Evolutionary conservation across 2,113 vertebrate species (phyloP).

Genomic region (Seriola dumerili): DNA sequence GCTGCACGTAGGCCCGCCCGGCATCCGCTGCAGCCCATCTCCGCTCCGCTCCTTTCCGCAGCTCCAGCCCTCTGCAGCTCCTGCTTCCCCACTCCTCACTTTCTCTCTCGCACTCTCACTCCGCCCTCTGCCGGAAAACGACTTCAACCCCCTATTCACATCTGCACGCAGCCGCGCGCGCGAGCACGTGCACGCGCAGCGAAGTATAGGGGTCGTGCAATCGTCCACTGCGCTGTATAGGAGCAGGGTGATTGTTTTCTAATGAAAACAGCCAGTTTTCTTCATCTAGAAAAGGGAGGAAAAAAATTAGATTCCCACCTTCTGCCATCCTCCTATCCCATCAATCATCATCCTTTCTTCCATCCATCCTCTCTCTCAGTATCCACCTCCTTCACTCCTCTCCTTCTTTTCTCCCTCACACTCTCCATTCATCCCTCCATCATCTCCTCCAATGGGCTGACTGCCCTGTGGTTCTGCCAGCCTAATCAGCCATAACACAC

Average conservation of each 20-base stretch:
- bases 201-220: background rate
- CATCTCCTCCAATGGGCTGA: conserved; percentile 33
- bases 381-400: background rate
- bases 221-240: background rate
- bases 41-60: conserved; percentile 62
- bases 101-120: conserved; percentile 47
- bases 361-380: background rate
- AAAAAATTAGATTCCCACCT: background rate
- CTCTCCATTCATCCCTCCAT: conserved; percentile 34
- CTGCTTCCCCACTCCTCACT: conserved; percentile 25
- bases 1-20: conserved; percentile 41
- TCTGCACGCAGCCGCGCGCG: conserved; percentile 45
- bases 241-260: background rate
- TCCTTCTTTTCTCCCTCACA: background rate
- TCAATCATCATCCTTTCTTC: background rate
- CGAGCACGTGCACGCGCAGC: background rate
- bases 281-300: background rate
- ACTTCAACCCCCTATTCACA: conserved; percentile 54
- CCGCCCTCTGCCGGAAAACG: conserved; percentile 66
- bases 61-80: conserved; percentile 61
- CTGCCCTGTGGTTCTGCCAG: conserved; percentile 58
- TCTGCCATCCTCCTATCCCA: conserved; percentile 10
- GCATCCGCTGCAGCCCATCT: conserved; percentile 48
- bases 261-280: conserved; percentile 13
- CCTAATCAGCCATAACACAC: conserved; percentile 71